A percentile compares a stretch with the other conserved stretches of the same genome.
Evolutionary conservation across 2,797 vertebrate species (phyloP).

Genomic region (Spinibarbus caldwelli): DNA sequence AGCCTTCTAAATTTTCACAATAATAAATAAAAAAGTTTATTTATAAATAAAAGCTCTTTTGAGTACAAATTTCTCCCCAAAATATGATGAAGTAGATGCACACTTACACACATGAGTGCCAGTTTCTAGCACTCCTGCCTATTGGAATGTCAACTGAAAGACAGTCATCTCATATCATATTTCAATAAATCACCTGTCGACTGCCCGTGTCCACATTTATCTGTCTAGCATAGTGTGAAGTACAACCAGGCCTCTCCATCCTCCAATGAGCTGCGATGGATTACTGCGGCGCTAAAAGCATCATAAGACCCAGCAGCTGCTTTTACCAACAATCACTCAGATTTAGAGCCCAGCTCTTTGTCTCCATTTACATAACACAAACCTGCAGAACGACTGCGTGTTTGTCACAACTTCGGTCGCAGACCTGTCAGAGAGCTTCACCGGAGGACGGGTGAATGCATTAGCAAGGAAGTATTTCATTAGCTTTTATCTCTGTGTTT

Average conservation of each 20-base stretch:
- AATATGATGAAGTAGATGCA: background rate
- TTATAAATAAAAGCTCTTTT: background rate
- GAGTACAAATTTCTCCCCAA: background rate
- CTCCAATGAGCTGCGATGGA: constrained; percentile 39
- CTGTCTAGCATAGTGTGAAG: constrained; percentile 12
- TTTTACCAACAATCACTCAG: constrained; percentile 43
- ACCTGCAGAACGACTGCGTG: constrained; percentile 30
- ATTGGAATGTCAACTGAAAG: constrained; percentile 16
- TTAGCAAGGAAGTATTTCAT: constrained; percentile 53
- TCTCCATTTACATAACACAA: constrained; percentile 44
- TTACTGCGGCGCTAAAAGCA: constrained; percentile 46
- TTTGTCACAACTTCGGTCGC: constrained; percentile 34
- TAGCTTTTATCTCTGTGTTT: constrained; percentile 53
- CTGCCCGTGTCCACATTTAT: constrained; percentile 8
- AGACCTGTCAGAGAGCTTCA: constrained; percentile 36
- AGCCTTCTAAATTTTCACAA: background rate
- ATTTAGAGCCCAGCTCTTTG: constrained; percentile 28
- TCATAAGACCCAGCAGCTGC: constrained; percentile 31
- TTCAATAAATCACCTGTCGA: constrained; percentile 29
- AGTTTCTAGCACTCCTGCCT: background rate
- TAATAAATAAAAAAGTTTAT: background rate
- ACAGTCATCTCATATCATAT: constrained; percentile 17
- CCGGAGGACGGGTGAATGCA: constrained; percentile 35
- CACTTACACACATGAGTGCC: background rate
- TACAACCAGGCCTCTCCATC: constrained; percentile 9